These are phyloP conservation scores for Philereme vetulata DNA, from an alignment of 2,888 invertebrate species.

Conservation along the genomic window DNA sequence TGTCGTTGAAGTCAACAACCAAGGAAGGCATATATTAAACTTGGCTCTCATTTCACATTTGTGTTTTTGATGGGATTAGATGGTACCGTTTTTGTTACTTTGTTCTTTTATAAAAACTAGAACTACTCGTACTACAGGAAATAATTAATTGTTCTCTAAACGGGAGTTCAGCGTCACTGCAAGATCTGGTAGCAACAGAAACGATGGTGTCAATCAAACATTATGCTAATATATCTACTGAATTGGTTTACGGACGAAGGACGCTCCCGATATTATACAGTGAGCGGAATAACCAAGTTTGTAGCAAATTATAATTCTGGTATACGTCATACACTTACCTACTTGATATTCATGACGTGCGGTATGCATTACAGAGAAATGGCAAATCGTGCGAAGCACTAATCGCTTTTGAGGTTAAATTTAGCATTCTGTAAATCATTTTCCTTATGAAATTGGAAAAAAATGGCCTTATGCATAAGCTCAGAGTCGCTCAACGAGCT, in stretches of 20 bases:
- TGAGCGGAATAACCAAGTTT: conserved; percentile 54
- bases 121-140: no score
- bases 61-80: no score
- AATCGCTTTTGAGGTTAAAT: conserved; percentile 11
- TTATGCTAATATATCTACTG: conserved; percentile 46
- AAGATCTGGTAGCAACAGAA: conserved; percentile 35
- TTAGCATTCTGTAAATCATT: neutral
- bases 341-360: conserved; percentile 45
- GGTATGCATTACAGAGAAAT: conserved; percentile 21
- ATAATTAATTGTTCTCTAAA: no score
- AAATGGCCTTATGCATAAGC: no score
- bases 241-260: conserved; percentile 56
- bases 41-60: no score
- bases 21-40: no score
- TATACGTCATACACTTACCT: conserved; percentile 25
- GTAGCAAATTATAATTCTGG: conserved; percentile 49
- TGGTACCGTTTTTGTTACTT: no score
- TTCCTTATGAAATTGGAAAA: neutral
- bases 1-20: no score
- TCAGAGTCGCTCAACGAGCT: no score
- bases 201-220: conserved; percentile 32
- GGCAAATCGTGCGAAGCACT: conserved; percentile 15
- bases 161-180: neutral
- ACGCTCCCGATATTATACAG: conserved; percentile 57
- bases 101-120: no score